Percentiles rank a stretch among this genome's conserved stretches.
These are phyloP conservation scores for Caracal caracal DNA, from an alignment of 2,113 vertebrate genomes.

Conservation along the genomic window DNA sequence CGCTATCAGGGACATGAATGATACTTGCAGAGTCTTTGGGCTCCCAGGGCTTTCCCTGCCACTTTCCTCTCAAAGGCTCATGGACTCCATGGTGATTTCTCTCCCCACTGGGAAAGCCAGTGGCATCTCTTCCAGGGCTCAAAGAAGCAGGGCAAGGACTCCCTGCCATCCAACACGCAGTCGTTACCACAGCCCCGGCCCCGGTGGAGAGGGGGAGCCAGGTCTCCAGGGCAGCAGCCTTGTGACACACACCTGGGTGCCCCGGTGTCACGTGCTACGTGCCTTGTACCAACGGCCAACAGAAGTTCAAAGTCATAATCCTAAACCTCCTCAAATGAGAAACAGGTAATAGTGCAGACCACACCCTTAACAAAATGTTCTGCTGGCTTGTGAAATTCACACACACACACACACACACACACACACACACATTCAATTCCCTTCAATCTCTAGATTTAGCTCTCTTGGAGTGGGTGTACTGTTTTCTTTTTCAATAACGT, in stretches of 20 bases:
- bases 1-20: background rate
- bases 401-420: too few relatives aligned
- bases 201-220: background rate
- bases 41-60: background rate
- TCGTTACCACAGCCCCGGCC: background rate
- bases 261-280: background rate
- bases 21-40: background rate
- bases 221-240: background rate
- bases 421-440: background rate
- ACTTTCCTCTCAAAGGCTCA: background rate
- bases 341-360: background rate
- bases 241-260: background rate
- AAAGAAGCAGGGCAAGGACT: background rate
- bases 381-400: background rate
- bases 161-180: too few relatives aligned
- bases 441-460: background rate
- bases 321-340: background rate
- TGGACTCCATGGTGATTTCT: background rate
- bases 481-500: slow-evolving; percentile 16
- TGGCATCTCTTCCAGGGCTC: background rate
- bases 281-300: background rate
- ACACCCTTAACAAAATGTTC: background rate
- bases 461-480: background rate
- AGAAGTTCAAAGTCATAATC: background rate
- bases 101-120: background rate